Base-by-base conservation (phyloP, 2,797 vertebrate species). In the Paramormyrops hopkinsi region DNA sequence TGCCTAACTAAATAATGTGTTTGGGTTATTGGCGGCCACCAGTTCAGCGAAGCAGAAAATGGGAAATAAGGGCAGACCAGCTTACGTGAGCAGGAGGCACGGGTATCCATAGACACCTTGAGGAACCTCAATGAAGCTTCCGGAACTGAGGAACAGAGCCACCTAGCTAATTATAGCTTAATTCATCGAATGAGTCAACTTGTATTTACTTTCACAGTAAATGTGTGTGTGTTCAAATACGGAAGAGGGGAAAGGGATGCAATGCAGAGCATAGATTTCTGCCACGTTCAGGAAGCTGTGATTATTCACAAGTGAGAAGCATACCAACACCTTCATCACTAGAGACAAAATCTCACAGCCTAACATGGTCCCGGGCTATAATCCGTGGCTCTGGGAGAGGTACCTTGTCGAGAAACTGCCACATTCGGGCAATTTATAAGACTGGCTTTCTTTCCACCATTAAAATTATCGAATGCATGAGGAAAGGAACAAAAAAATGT, bases 21-120 rank as follows among this genome's bases (percentile, higher is more conserved):
- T 88, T 73, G 50, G 87, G 90, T 92, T 92, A 93, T 90, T 91
- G 50, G 88, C 90, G 89, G 88, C 86, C 86, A 89, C 91, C 92
- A 91, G 88, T 89, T 92, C 91, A 92, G 85, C 89, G 91, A 90
- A 88, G 91, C 92, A 91, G 92, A 93, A 94, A 94, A 93, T 91
- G 56, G 91, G 84, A 92, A 86, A 89, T 90, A 88, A 89, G 91
- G 91, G 92, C 85, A 69, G 90, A 88, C 88, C 29, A 29, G 87
- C 92, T 93, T 92, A 90, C 89, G 90, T 83, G 37, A 88, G 91
- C 53, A 51, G 73, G 51, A 88, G 88, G 90, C 90, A 87, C 51
- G 79, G 90, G 90, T 59, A 89, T 79, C 88, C 33, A 85, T 83
- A 89, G 90, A 89, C 62, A 84, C 76, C 79, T 88, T 48, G 88